A percentile compares a stretch with the other conserved stretches of the same genome.
Evolutionary conservation across 2,113 vertebrate species (phyloP).

Genomic region (Cheilinus undulatus): DNA sequence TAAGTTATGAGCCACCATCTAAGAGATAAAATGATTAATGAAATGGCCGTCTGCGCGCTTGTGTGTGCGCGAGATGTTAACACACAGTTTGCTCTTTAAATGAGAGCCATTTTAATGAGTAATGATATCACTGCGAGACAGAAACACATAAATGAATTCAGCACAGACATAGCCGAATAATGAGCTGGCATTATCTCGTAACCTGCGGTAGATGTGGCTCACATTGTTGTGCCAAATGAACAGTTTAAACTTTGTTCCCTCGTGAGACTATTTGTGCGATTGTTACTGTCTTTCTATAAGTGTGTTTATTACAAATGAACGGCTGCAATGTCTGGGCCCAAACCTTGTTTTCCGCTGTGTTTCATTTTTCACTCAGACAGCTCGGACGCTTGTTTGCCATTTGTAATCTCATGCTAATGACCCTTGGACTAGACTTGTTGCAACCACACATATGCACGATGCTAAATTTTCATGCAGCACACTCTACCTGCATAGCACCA

Average conservation of each 20-base stretch:
- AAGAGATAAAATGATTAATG: slow-evolving; percentile 34
- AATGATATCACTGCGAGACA: background rate
- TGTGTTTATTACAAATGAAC: slow-evolving; percentile 23
- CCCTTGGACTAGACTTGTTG: background rate
- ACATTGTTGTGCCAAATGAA: slow-evolving; percentile 12
- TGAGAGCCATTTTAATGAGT: slow-evolving; percentile 36
- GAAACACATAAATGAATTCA: background rate
- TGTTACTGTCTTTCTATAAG: slow-evolving; percentile 9
- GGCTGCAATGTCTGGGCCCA: background rate
- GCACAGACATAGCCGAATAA: slow-evolving; percentile 22
- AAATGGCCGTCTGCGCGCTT: background rate
- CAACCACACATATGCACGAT: background rate
- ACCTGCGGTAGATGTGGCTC: background rate
- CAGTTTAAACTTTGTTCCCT: slow-evolving; percentile 14
- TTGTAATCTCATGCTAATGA: slow-evolving; percentile 9
- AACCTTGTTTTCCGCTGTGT: slow-evolving; percentile 18
- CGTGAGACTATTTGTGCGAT: slow-evolving; percentile 9
- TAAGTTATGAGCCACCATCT: slow-evolving; percentile 22
- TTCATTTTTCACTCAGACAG: slow-evolving; percentile 26
- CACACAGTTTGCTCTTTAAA: slow-evolving; percentile 19
- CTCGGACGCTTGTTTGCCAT: slow-evolving; percentile 4
- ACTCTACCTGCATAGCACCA: slow-evolving; percentile 21
- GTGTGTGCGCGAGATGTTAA: background rate
- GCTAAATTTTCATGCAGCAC: slow-evolving; percentile 19
- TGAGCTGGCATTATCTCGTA: slow-evolving; percentile 30